Base-by-base conservation (phyloP, 2,797 vertebrate genomes). In the Lithobates sylvaticus region DNA sequence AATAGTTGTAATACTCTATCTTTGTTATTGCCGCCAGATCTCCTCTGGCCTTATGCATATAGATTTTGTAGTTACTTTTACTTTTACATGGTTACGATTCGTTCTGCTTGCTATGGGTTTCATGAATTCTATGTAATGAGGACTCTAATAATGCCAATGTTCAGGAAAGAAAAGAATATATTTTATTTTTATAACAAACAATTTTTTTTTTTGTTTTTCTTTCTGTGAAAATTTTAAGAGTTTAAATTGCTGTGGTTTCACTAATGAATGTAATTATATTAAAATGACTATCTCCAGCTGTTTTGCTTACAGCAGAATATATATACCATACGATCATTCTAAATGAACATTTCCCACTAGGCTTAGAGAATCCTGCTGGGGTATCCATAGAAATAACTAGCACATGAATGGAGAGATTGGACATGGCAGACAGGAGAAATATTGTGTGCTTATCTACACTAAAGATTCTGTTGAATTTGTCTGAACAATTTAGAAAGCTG, bases 201-300 rank as follows among this genome's bases (percentile, higher is more conserved):
- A 5, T 39, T 39, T 58, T 23, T 9, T 67, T 26, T 12, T 12
- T 12, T 3, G 1, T 13, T 67, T 74, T 47, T 47, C 72, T 0
- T 42, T 47, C 26, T 42, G 34, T 74, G 21, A 26, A 42, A 42
- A 74, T 39, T 26, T n/a, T n/a, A n/a, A 74, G 8, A 74, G 34
- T 23, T 27, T 39, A 42, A n/a, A 21, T 39, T 34, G 26, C 26
- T 0, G 12, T 18, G 27, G 74, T 77, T 77, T 61, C 29, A 47
- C 32, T 77, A 77, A 77, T 61, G 50, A 77, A 58, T 32, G 26
- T 64, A 58, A 76, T 76, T 54, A 76, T 29, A 27, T 32, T 54
- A 58, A 76, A 77, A 77, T 54, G 2, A 13, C 54, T 26, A 12
- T 65, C 7, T 71, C 44, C 69, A 81, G 44, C 6, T 58, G 68